A percentile compares a stretch with the other conserved stretches of the same genome.
Conservation (phyloP, 2,113 vertebrate species). For the Elgaria multicarinata region DNA sequence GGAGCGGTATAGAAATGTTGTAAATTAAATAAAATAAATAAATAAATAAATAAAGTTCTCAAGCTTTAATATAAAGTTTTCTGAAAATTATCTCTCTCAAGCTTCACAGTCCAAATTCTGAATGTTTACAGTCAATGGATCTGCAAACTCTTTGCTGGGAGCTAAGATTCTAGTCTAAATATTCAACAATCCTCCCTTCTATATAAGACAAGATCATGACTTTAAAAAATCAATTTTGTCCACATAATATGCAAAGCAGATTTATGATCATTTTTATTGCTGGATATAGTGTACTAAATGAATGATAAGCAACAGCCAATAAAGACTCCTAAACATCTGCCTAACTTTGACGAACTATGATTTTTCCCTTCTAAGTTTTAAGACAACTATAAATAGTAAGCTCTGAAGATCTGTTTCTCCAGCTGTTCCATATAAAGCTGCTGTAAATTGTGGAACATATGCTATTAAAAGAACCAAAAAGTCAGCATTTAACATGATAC, state of each 20-base stretch:
- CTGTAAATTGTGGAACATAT: slow-evolving; percentile 1
- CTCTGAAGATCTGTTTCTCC: slow-evolving; percentile 16
- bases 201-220: not conserved
- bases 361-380: slow-evolving; percentile 27
- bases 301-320: slow-evolving; percentile 36
- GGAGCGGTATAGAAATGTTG: too few species aligned
- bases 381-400: slow-evolving; percentile 20
- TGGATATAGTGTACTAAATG: slow-evolving; percentile 21
- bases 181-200: not conserved
- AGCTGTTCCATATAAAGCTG: slow-evolving; percentile 41
- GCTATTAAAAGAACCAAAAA: slow-evolving; percentile 17
- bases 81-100: not conserved
- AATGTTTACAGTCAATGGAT: not conserved
- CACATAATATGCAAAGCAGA: not conserved
- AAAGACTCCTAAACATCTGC: slow-evolving; percentile 39
- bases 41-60: not conserved
- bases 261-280: slow-evolving; percentile 37
- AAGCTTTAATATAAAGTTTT: not conserved
- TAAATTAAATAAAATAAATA: too few species aligned
- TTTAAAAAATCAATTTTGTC: not conserved
- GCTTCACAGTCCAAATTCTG: not conserved
- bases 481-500: not conserved
- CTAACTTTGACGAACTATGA: slow-evolving; percentile 3
- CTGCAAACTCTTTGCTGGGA: not conserved
- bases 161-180: not conserved